Base-by-base conservation (phyloP, 1,140 invertebrate species). In the Aleiodes sp. region DNA sequence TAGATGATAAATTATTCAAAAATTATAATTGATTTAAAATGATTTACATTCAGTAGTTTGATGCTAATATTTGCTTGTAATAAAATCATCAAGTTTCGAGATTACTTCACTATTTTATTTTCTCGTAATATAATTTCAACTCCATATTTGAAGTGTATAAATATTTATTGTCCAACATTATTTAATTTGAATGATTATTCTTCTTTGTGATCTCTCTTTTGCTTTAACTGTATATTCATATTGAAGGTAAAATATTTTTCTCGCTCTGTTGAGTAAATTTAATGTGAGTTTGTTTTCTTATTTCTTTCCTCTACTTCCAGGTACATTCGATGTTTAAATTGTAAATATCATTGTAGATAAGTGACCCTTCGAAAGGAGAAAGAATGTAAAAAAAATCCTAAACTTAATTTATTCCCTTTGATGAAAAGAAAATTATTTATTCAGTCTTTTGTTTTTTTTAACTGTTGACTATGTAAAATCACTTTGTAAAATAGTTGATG, bases 341-440 rank as follows among this genome's bases (percentile, higher is more conserved):
- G 46, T 52, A 52, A 52, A 21, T 52, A 52, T 52, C 46, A 10
- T 52, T 52, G 39, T 16, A 43, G 39, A 43, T 43, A 43, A 43
- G 39, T 43, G 39, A 43, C 14, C 39, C 19, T 4, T 9, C 46
- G 6, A n/a, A n/a, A n/a, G 19, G 46, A 21, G 16, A 52, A 10
- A 16, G 21, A 24, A 52, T 52, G n/a, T n/a, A n/a, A n/a, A n/a
- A n/a, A n/a, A n/a, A n/a, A n/a, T n/a, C n/a, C n/a, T 24, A 52
- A 52, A 52, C 46, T 4, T 24, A 52, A 52, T 52, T 24, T 52
- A 52, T 52, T 52, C 46, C 46, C 9, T 52, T 52, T 52, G 46
- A 21, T 52, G 46, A 12, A 24, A 26, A 3, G 26, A 52, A 52
- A 52, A 52, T 24, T 24, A 9, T 24, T 21, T 21, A 24, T 16